Evolutionary conservation across 1,140 invertebrate genomes (phyloP), one percentile per base, ranked within the genome.

Genomic region (Macrosteles quadrilineatus): DNA sequence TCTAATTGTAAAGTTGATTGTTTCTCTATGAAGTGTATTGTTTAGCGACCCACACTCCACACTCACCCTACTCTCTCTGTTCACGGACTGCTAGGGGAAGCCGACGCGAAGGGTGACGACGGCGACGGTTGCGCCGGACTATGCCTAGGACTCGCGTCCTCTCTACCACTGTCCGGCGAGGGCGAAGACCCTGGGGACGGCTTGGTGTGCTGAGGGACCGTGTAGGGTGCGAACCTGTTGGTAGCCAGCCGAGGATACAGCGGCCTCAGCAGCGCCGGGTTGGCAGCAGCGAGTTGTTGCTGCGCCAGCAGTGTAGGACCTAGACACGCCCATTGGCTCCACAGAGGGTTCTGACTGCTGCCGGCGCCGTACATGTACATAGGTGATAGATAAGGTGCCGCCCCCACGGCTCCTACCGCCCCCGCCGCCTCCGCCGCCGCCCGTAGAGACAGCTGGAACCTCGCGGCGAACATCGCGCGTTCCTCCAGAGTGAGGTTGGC

Each of bases 401-500:
- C 29, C 75, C 76, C 74, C 71, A 82, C 55, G 2, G 62, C 85
- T 9, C 25, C 55, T 25, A 27, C 55, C 79, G 57, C 85, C 80
- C 73, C 72, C 4, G 73, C 73, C 25, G 73, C 73, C 0, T 70
- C 85, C 80, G 75, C 72, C 4, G 73, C 73, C 25, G 73, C 73
- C 0, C 71, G 66, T 21, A 76, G 64, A 63, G 75, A 73, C 47
- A 74, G 57, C 50, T 76, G 75, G 0, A 74, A 76, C 77, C 85
- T 85, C 81, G 87, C 84, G 71, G 86, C 85, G 63, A 87, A 78
- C 68, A 87, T 85, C 4, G 85, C 84, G 1, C 86, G 80, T 2
- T 86, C 86, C 76, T 87, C 87, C 75, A 87, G 85, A 74, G 86
- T 82, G 76, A 86, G 81, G 71, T 84, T 87, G 73, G 86, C 81